Evolutionary conservation across 2,113 vertebrate species (phyloP).

Genomic region (Albula goreensis): DNA sequence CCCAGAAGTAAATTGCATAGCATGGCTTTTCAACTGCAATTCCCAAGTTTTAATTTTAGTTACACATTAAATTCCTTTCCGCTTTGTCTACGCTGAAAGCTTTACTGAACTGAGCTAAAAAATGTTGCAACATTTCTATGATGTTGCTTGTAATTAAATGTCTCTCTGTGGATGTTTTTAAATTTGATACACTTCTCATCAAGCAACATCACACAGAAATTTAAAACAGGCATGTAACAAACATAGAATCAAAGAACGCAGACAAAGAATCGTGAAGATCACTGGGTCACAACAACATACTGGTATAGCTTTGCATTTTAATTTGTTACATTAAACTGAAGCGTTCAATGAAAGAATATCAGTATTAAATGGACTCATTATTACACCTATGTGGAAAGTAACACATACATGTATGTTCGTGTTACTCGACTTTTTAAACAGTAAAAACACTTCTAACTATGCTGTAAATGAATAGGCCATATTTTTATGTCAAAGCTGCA

Average conservation of each 20-base stretch:
- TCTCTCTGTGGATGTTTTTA: neutral
- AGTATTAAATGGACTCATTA: too few species aligned
- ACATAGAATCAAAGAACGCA: neutral
- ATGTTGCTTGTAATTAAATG: neutral
- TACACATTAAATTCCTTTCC: neutral
- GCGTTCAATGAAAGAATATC: too few species aligned
- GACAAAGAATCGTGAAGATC: neutral
- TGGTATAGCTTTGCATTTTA: too few species aligned
- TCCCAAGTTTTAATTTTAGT: neutral
- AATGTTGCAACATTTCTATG: neutral
- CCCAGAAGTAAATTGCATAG: neutral
- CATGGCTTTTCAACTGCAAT: neutral
- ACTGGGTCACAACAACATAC: too few species aligned
- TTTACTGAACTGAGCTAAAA: neutral
- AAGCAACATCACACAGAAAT: too few species aligned
- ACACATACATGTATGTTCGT: neutral
- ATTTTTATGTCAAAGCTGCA: too few species aligned
- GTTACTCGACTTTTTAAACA: neutral
- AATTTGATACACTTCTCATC: too few species aligned
- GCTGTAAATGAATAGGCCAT: too few species aligned
- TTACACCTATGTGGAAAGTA: neutral
- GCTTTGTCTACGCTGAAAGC: neutral
- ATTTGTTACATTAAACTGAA: too few species aligned
- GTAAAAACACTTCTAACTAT: neutral
- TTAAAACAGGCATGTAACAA: neutral